These are phyloP conservation scores for Heliconius congener DNA, from an alignment of 1,140 invertebrate genomes.

Conservation along the genomic window DNA sequence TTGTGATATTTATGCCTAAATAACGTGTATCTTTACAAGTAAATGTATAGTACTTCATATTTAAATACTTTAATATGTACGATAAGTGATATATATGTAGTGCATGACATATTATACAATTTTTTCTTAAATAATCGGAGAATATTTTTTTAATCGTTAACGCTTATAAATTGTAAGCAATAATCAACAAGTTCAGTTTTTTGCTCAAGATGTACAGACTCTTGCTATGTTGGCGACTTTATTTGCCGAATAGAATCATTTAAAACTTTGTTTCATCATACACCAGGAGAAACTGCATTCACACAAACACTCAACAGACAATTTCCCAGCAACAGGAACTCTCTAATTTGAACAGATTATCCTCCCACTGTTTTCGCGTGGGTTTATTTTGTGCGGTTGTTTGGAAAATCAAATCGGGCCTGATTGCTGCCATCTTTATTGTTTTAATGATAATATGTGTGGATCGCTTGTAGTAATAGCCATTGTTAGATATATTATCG, in stretches of 20 bases:
- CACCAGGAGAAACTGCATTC: slow-evolving; percentile 23
- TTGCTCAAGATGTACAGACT: slow-evolving; percentile 36
- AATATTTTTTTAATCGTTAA: slow-evolving; percentile 22
- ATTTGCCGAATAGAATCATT: slow-evolving; percentile 29
- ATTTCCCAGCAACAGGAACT: slow-evolving; percentile 34
- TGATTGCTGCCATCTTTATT: slow-evolving; percentile 20
- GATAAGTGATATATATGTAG: too few species aligned
- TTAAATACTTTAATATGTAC: not conserved
- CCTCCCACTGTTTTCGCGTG: slow-evolving; percentile 34
- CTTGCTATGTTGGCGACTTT: slow-evolving; percentile 35
- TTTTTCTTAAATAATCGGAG: not conserved
- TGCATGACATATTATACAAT: too few species aligned
- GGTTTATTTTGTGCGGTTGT: slow-evolving; percentile 39
- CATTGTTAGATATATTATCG: slow-evolving; percentile 37
- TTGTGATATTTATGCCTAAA: too few species aligned
- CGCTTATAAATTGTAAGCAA: slow-evolving; percentile 37
- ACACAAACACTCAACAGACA: slow-evolving; percentile 24
- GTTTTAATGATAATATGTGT: slow-evolving; percentile 31
- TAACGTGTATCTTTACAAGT: not conserved
- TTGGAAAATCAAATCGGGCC: slow-evolving; percentile 30
- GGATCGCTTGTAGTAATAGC: slow-evolving; percentile 25
- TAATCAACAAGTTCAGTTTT: slow-evolving; percentile 34
- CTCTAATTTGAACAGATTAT: slow-evolving; percentile 41
- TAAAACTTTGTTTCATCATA: slow-evolving; percentile 18
- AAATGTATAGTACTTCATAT: not conserved